Evolutionary conservation across 2,888 invertebrate genomes (phyloP).

Genomic region (Vandiemenella viatica): DNA sequence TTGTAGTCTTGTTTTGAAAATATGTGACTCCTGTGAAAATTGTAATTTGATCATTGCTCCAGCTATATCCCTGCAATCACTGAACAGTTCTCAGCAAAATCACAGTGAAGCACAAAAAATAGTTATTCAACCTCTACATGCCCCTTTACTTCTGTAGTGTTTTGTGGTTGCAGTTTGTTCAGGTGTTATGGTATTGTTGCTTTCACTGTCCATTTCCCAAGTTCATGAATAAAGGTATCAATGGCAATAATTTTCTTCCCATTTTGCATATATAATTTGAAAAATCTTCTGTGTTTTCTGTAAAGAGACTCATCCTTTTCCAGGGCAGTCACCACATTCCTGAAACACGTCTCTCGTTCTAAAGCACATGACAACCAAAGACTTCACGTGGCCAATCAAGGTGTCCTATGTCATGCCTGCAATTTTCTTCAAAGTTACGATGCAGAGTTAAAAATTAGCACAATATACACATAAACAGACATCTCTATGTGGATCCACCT

Average conservation of each 20-base stretch:
- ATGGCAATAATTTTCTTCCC: background rate
- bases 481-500: no score
- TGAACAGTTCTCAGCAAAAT: no score
- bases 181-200: background rate
- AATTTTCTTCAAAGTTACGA: slow-evolving; percentile 7
- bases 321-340: background rate
- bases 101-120: no score
- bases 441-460: slow-evolving; percentile 8
- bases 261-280: background rate
- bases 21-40: no score
- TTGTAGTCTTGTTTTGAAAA: no score
- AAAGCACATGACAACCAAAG: background rate
- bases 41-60: no score
- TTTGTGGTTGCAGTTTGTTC: no score
- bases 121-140: no score
- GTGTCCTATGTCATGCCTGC: slow-evolving; percentile 2
- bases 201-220: background rate
- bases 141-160: no score
- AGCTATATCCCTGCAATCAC: no score
- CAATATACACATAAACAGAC: no score
- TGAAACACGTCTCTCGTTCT: background rate
- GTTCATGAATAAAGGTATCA: background rate
- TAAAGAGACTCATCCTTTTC: background rate
- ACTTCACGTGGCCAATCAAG: background rate
- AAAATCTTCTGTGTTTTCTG: background rate